Percentiles rank a stretch among this genome's conserved stretches.
Evolutionary conservation across 1,140 invertebrate species (phyloP).

Genomic region (Aethina tumida): DNA sequence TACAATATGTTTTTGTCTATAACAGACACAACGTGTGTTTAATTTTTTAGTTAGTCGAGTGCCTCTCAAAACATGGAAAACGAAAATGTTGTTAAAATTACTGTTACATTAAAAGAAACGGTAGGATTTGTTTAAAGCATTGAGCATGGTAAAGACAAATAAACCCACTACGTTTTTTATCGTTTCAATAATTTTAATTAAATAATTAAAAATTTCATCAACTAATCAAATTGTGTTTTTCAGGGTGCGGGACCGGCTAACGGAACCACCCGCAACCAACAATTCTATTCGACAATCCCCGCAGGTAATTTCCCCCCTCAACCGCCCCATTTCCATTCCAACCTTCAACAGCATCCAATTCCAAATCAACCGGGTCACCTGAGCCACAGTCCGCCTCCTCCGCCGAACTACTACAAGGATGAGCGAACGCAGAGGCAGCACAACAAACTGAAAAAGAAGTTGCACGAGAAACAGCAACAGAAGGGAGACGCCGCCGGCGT

Average conservation of each 20-base stretch:
- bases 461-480: conserved; percentile 28
- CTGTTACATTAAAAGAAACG: no score
- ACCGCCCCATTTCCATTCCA: conserved; percentile 48
- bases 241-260: conserved; percentile 46
- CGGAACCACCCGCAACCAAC: conserved; percentile 51
- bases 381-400: conserved; percentile 41
- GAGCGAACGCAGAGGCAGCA: conserved; percentile 66
- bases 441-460: conserved; percentile 54
- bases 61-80: no score
- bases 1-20: no score
- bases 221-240: conserved; percentile 30
- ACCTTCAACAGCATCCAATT: conserved; percentile 35
- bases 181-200: no score
- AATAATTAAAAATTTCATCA: no score
- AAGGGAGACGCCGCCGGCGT: conserved; percentile 5
- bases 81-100: no score
- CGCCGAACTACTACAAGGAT: conserved; percentile 54
- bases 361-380: conserved; percentile 36
- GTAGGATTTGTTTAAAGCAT: no score
- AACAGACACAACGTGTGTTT: no score
- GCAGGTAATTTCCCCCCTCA: conserved; percentile 46
- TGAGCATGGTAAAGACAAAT: no score
- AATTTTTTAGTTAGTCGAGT: no score
- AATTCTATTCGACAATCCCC: conserved; percentile 44
- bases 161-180: no score